Percentiles rank a stretch among this genome's conserved stretches.
Evolutionary conservation across 1,140 invertebrate genomes (phyloP).

Genomic region (Eriosoma lanigerum): DNA sequence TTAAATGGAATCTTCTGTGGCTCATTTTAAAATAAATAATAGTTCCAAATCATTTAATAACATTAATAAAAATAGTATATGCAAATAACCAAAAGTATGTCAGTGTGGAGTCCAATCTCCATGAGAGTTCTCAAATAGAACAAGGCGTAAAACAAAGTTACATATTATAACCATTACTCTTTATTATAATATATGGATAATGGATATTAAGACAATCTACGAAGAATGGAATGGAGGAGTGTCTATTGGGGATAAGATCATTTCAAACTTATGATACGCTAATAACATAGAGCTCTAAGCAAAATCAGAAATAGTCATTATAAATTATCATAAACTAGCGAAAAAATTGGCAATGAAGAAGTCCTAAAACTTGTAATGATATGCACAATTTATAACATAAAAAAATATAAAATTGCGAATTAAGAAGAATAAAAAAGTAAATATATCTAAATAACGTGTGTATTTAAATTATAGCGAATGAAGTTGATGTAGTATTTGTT

Average conservation of each 20-base stretch:
- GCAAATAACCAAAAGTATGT: too few relatives aligned
- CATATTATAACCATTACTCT: slow-evolving; percentile 56
- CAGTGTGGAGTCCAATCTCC: too few relatives aligned
- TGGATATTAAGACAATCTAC: slow-evolving; percentile 47
- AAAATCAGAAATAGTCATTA: slow-evolving; percentile 7
- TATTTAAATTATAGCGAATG: too few relatives aligned
- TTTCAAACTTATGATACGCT: slow-evolving; percentile 29
- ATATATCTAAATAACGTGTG: too few relatives aligned
- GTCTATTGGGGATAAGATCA: background rate
- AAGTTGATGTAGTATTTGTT: too few relatives aligned
- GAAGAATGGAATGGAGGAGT: slow-evolving; percentile 51
- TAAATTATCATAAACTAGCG: background rate
- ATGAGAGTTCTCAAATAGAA: slow-evolving; percentile 52
- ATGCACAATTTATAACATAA: too few relatives aligned
- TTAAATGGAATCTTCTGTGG: too few relatives aligned
- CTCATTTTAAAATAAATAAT: too few relatives aligned
- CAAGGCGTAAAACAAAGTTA: slow-evolving; percentile 57
- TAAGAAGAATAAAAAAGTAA: too few relatives aligned
- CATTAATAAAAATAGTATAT: too few relatives aligned
- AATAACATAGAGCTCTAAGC: background rate
- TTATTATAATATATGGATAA: slow-evolving; percentile 57
- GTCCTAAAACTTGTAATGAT: slow-evolving; percentile 34
- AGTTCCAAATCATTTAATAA: too few relatives aligned
- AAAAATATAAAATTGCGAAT: too few relatives aligned
- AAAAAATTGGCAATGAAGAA: slow-evolving; percentile 15